These are phyloP conservation scores for Cairina moschata DNA, from an alignment of 2,113 vertebrate species.

Conservation along the genomic window DNA sequence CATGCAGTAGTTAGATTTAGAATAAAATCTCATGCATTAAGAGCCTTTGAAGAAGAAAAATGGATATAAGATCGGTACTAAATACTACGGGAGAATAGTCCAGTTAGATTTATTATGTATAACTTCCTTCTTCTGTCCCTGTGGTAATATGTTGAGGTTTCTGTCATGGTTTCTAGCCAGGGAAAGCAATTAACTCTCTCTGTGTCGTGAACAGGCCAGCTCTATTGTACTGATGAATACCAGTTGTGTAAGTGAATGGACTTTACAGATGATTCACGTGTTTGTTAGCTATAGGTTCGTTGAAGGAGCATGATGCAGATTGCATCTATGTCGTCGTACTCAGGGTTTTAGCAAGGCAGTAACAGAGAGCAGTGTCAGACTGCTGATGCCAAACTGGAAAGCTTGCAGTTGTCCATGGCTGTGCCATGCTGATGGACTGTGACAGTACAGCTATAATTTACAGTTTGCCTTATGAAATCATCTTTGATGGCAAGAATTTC, in stretches of 20 bases:
- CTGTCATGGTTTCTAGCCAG: neutral
- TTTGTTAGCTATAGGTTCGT: neutral
- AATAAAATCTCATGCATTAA: neutral
- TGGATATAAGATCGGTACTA: neutral
- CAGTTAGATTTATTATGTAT: neutral
- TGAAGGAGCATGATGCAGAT: neutral
- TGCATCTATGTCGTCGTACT: neutral
- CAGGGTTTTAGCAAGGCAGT: neutral
- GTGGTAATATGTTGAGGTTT: constrained; percentile 5
- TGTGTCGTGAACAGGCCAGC: neutral
- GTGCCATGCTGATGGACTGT: neutral
- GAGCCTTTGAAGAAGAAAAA: constrained; percentile 47
- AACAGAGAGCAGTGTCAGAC: neutral
- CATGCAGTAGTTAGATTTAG: neutral
- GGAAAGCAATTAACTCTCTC: neutral
- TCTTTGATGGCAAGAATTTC: neutral
- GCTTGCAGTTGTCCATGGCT: rapidly evolving
- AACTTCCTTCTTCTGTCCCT: neutral
- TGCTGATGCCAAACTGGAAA: neutral
- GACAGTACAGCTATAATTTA: neutral
- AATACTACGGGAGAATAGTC: constrained; percentile 19
- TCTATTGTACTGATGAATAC: neutral
- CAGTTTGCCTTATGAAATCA: neutral
- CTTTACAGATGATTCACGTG: neutral
- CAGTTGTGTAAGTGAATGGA: neutral